A percentile compares a stretch with the other conserved stretches of the same genome.
These are phyloP conservation scores for Atherinosoma microstoma DNA, from an alignment of 2,797 vertebrate species.

Conservation along the genomic window DNA sequence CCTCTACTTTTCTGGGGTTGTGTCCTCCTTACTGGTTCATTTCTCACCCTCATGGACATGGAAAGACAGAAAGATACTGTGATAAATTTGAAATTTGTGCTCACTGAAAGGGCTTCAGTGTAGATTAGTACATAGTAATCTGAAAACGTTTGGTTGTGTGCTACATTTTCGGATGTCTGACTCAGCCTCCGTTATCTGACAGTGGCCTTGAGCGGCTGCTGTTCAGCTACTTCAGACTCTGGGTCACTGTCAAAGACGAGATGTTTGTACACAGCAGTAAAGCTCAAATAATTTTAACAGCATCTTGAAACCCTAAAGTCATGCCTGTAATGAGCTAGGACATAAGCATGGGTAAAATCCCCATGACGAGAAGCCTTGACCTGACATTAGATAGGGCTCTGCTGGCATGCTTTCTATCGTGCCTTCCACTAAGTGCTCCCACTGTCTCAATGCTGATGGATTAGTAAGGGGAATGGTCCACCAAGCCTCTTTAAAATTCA, in stretches of 20 bases:
- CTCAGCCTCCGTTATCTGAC: conserved; percentile 10
- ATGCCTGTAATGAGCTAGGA: conserved; percentile 13
- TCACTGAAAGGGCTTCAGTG: conserved; percentile 4
- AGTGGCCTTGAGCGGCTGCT: conserved; percentile 1
- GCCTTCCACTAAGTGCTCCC: conserved; percentile 49
- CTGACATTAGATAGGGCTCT: conserved; percentile 26
- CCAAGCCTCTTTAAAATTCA: conserved; percentile 47
- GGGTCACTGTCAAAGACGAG: conserved; percentile 17
- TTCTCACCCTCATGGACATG: conserved; percentile 24
- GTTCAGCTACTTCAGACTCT: conserved; percentile 10
- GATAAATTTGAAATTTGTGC: conserved; percentile 28
- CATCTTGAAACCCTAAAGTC: conserved; percentile 21
- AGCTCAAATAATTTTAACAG: conserved; percentile 27
- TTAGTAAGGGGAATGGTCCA: conserved; percentile 21
- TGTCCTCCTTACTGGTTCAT: conserved; percentile 22
- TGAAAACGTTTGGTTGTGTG: conserved; percentile 24
- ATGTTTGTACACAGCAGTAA: conserved; percentile 6
- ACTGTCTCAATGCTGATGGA: conserved; percentile 48
- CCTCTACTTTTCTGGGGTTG: not conserved
- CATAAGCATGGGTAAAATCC: conserved; percentile 18
- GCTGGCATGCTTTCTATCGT: conserved; percentile 33
- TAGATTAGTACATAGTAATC: conserved; percentile 18
- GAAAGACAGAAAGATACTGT: conserved; percentile 22
- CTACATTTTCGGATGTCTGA: conserved; percentile 21
- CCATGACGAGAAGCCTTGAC: conserved; percentile 11